Percentiles rank a stretch among this genome's conserved stretches.
These are phyloP conservation scores for Prosapia bicincta DNA, from an alignment of 2,888 invertebrate genomes.

Conservation along the genomic window DNA sequence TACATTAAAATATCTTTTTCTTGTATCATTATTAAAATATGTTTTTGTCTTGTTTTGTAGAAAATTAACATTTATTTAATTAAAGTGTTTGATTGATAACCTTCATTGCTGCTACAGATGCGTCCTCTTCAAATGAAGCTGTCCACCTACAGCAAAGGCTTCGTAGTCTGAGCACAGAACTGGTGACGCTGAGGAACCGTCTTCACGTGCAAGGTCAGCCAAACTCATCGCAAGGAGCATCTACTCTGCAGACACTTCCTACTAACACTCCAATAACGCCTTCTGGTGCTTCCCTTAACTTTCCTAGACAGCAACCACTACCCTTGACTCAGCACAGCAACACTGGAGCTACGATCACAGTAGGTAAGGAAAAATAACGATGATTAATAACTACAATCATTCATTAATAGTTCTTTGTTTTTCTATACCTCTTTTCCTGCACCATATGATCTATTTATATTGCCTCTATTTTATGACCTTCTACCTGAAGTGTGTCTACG, in stretches of 20 bases:
- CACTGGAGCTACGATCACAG: conserved; percentile 9
- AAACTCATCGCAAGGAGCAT: conserved; percentile 45
- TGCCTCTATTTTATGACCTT: no score
- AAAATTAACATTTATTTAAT: no score
- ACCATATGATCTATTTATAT: no score
- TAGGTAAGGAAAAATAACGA: no score
- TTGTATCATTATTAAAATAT: no score
- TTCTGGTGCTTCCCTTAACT: conserved; percentile 31
- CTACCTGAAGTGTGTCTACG: no score
- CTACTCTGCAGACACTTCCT: conserved; percentile 29
- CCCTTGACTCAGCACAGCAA: conserved; percentile 23
- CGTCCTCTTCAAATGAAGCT: conserved; percentile 91
- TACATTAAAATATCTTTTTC: no score
- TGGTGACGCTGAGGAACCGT: conserved; percentile 86
- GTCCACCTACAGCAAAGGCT: conserved; percentile 89
- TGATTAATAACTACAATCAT: no score
- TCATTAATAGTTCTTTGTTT: no score
- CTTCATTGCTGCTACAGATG: conserved; percentile 63
- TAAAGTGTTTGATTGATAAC: no score
- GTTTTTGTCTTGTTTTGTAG: no score
- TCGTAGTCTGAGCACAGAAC: conserved; percentile 84
- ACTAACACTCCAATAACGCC: conserved; percentile 15
- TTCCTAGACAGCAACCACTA: conserved; percentile 23
- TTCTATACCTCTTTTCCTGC: no score
- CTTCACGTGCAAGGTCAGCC: conserved; percentile 65